A percentile compares a stretch with the other conserved stretches of the same genome.
These are phyloP conservation scores for Symphodus melops DNA, from an alignment of 2,113 vertebrate genomes.

Conservation along the genomic window DNA sequence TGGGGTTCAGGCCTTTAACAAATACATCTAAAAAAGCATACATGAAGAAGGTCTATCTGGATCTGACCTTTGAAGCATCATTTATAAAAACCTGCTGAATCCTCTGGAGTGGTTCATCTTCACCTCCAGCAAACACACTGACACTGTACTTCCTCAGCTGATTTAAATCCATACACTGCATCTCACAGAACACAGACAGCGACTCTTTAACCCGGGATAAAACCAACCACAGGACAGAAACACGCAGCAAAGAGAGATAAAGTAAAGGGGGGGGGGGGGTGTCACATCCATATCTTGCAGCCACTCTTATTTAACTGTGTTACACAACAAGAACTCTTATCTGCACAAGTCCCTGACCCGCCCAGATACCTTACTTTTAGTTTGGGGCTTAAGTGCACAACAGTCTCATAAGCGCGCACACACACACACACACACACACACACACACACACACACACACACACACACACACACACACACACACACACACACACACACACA, in stretches of 20 bases:
- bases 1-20: background rate
- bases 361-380: constrained; percentile 41
- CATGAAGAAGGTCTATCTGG: background rate
- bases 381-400: background rate
- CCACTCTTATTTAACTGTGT: constrained; percentile 14
- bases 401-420: background rate
- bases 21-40: background rate
- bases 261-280: background rate
- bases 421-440: background rate
- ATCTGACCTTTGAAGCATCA: constrained; percentile 9
- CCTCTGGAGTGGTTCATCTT: too few relatives aligned
- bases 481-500: too few relatives aligned
- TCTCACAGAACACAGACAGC: background rate
- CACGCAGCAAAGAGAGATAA: background rate
- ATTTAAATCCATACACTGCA: too few relatives aligned
- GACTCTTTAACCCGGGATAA: background rate
- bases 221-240: background rate
- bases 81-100: background rate
- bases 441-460: too few relatives aligned
- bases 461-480: too few relatives aligned
- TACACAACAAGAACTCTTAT: constrained; percentile 55
- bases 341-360: constrained; percentile 32
- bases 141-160: too few relatives aligned
- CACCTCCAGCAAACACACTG: too few relatives aligned
- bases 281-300: constrained; percentile 27